A percentile compares a stretch with the other conserved stretches of the same genome.
These are phyloP conservation scores for Lissonota sp. DNA, from an alignment of 2,888 invertebrate species.

Conservation along the genomic window DNA sequence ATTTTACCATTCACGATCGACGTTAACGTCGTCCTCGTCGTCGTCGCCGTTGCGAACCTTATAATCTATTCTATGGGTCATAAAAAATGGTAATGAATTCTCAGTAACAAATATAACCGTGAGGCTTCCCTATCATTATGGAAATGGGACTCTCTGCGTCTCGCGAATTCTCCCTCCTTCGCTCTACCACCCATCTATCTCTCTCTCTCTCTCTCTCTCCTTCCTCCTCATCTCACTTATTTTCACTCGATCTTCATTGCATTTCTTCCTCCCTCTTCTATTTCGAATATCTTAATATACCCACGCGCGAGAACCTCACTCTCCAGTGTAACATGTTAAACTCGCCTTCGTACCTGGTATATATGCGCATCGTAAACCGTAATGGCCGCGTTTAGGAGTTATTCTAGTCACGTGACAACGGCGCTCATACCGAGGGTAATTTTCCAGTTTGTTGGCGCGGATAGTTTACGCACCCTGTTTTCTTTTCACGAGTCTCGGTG, in stretches of 20 bases:
- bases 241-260: conserved; percentile 14
- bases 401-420: conserved; percentile 72
- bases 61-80: conserved; percentile 72
- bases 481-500: background rate
- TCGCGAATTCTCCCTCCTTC: conserved; percentile 47
- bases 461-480: conserved; percentile 16
- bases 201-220: conserved; percentile 26
- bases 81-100: conserved; percentile 77
- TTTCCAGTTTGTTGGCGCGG: conserved; percentile 45
- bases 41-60: conserved; percentile 56
- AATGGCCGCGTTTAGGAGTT: conserved; percentile 67
- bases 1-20: conserved; percentile 57
- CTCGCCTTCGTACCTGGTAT: conserved; percentile 38
- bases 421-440: conserved; percentile 62
- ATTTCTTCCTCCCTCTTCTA: conserved; percentile 36
- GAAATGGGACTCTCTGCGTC: conserved; percentile 68
- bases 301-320: conserved; percentile 48
- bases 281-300: conserved; percentile 69
- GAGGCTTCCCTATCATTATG: conserved; percentile 73
- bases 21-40: conserved; percentile 46
- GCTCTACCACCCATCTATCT: conserved; percentile 36
- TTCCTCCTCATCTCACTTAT: background rate
- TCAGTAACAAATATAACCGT: conserved; percentile 70
- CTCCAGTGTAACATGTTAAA: conserved; percentile 45
- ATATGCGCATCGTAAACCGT: conserved; percentile 52